Evolutionary conservation across 30 jellyfish, hydroid and myxozoan genomes (phyloP).

Genomic region (Chrysaora quinquecirrha): DNA sequence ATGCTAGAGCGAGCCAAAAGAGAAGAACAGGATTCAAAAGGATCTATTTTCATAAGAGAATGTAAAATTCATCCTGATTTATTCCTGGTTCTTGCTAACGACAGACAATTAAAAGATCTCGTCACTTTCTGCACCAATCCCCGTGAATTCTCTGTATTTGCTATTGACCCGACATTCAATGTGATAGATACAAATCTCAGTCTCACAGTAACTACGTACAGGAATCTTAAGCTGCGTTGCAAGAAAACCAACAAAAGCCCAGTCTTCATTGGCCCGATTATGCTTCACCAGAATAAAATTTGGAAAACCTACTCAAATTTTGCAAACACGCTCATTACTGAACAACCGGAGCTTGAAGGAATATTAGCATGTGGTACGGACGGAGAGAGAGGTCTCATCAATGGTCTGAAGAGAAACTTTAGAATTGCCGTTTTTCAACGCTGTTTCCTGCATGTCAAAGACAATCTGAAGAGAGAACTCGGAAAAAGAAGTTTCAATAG

Average conservation of each 20-base stretch:
- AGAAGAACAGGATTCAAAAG: conserved; percentile 8
- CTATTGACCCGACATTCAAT: conserved; percentile 1
- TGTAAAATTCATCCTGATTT: conserved; percentile 11
- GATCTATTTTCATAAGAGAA: not conserved
- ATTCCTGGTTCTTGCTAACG: not conserved
- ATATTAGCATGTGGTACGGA: conserved; percentile 18
- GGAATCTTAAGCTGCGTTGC: not conserved
- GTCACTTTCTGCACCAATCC: conserved; percentile 9
- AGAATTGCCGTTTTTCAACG: not conserved
- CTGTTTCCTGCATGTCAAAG: too few species aligned
- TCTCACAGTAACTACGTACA: conserved; percentile 10
- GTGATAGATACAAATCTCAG: not conserved
- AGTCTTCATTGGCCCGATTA: conserved; percentile 14
- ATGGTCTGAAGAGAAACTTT: not conserved
- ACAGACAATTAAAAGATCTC: not conserved
- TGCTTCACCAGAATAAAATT: not conserved
- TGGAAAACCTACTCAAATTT: not conserved
- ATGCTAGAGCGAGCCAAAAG: conserved; percentile 19
- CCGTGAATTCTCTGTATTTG: not conserved
- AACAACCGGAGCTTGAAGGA: not conserved
- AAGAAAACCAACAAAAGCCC: not conserved
- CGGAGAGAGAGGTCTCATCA: not conserved
- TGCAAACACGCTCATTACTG: not conserved
- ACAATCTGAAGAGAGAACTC: too few species aligned
- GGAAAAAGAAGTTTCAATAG: too few species aligned